Evolutionary conservation across 1,140 invertebrate species (phyloP), one percentile per base, ranked within the genome.

Genomic region (Pogonomyrmex californicus): DNA sequence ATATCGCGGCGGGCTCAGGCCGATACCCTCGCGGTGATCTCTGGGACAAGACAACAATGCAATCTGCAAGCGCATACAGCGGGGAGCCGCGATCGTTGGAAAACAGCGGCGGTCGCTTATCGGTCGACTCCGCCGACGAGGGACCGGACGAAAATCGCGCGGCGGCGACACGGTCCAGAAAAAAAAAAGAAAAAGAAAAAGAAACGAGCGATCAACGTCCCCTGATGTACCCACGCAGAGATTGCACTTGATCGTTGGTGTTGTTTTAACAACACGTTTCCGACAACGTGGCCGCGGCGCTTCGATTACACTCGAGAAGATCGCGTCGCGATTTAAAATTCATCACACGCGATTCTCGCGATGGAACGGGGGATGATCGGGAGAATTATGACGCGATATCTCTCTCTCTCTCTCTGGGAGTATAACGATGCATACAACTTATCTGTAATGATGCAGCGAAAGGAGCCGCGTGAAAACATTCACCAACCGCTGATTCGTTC

Each of bases 11-110:
- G 76, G 88, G 81, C 83, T 90, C 91, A 91, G 93, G 92, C 94
- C 92, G 94, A 95, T 95, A 95, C 93, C 94, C 94, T 94, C 94
- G 87, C 91, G 88, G 91, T 95, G 94, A 95, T 95, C 95, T 95
- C 93, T 94, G 90, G 94, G 94, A 95, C 95, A 95, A 95, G 95
- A 95, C 95, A 95, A 95, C 95, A 95, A 95, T 95, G 93, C 93
- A 95, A 95, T 95, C 94, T 78, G 85, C 81, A 54, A 83, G 62
- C 23, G 68, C 79, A 36, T 58, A 47, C 10, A 81, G 58, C 49
- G 70, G 38, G 76, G 79, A 58, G 54, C 63, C 90, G 92, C 90
- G 90, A 93, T 92, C 88, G 90, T 85, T 91, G 90, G 90, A 91
- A 91, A 91, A 91, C 90, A 91, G 63, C 63, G 6, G 63, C 63